These are phyloP conservation scores for Pachypanchax playfairii DNA, from an alignment of 2,113 vertebrate genomes.

Conservation along the genomic window DNA sequence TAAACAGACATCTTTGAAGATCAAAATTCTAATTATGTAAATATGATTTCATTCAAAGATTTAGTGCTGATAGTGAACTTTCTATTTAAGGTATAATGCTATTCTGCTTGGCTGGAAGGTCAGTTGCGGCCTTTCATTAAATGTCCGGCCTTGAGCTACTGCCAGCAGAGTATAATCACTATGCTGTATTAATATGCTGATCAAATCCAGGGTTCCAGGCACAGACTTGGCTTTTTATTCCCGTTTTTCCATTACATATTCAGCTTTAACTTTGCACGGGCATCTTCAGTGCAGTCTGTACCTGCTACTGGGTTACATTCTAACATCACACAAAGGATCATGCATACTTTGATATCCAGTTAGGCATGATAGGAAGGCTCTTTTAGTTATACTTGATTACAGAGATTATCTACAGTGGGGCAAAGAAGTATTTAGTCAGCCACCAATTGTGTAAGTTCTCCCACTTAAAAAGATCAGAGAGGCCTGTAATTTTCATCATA, in stretches of 20 bases:
- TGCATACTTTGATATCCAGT: slow-evolving; percentile 36
- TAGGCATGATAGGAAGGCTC: slow-evolving; percentile 40
- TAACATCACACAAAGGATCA: slow-evolving; percentile 28
- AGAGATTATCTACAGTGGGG: slow-evolving; percentile 56
- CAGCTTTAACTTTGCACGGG: slow-evolving; percentile 51
- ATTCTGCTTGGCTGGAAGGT: slow-evolving; percentile 61
- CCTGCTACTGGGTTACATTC: slow-evolving; percentile 37
- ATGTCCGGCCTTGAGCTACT: slow-evolving; percentile 60
- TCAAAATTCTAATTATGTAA: slow-evolving; percentile 70
- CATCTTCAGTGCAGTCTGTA: slow-evolving; percentile 49
- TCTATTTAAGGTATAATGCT: slow-evolving; percentile 46
- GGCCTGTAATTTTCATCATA: no score
- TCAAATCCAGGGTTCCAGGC: slow-evolving; percentile 59
- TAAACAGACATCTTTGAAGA: slow-evolving; percentile 44
- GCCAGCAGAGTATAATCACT: slow-evolving; percentile 61
- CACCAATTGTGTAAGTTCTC: no score
- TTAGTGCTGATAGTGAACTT: slow-evolving; percentile 63
- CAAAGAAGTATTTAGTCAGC: no score
- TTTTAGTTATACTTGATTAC: slow-evolving; percentile 33
- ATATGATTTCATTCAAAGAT: slow-evolving; percentile 65
- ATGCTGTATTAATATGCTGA: slow-evolving; percentile 68
- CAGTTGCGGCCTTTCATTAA: slow-evolving; percentile 55
- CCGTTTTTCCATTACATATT: slow-evolving; percentile 54
- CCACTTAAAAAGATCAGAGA: no score
- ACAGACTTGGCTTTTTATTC: slow-evolving; percentile 46